phyloP scores from a whole-genome alignment of 2,888 invertebrate genomes.

The Sycophila texana region DNA sequence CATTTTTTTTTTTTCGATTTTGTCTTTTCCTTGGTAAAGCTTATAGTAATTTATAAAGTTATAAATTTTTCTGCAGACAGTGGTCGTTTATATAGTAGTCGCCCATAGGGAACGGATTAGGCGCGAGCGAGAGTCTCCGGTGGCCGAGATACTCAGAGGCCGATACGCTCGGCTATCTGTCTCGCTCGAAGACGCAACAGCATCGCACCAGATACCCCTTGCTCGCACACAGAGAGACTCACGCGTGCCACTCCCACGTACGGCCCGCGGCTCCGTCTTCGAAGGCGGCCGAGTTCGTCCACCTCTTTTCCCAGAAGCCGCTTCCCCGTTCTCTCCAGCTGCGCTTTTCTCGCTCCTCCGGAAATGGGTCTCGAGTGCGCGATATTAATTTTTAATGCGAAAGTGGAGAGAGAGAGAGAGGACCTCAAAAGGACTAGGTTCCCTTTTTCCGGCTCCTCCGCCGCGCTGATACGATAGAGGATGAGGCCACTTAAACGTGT shows the following conservation, averaged over 20 bases:
- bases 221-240: slow-evolving; percentile 9
- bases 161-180: slow-evolving; percentile 17
- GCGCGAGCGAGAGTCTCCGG: background rate
- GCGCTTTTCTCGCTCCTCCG: background rate
- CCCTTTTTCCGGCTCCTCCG: too few species aligned
- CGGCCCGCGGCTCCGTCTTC: slow-evolving; percentile 1
- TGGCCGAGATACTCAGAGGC: slow-evolving; percentile 22
- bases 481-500: too few species aligned
- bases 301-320: background rate
- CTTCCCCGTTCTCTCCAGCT: background rate
- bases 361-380: background rate
- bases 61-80: background rate
- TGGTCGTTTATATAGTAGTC: background rate
- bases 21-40: too few species aligned
- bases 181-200: background rate
- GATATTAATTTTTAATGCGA: background rate
- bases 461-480: too few species aligned
- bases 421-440: too few species aligned
- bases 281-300: background rate
- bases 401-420: too few species aligned
- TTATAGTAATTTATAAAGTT: too few species aligned
- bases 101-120: slow-evolving; percentile 30
- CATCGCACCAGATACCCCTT: too few species aligned
- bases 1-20: too few species aligned
- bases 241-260: background rate